These are phyloP conservation scores for Parauchenoglanis punctatus DNA, from an alignment of 2,797 vertebrate species.

Conservation along the genomic window DNA sequence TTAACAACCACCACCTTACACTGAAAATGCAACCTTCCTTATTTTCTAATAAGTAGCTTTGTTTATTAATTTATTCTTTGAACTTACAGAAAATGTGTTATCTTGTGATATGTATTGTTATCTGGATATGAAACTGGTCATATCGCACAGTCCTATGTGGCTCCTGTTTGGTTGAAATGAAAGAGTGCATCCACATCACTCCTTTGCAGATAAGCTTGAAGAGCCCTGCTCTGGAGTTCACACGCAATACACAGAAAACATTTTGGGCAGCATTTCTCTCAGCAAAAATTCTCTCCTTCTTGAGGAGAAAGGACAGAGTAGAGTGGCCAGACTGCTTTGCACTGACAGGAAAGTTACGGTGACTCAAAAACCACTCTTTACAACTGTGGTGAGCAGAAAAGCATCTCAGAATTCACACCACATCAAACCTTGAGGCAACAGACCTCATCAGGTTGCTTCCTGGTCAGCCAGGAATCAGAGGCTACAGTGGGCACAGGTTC, in stretches of 20 bases:
- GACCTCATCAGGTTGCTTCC: not conserved
- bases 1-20: no score
- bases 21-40: no score
- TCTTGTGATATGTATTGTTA: no score
- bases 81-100: no score
- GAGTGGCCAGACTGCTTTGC: not conserved
- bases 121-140: no score
- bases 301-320: not conserved
- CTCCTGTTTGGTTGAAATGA: not conserved
- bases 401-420: not conserved
- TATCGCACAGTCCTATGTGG: no score
- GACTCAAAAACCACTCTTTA: not conserved
- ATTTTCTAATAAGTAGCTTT: no score
- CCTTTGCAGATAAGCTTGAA: not conserved
- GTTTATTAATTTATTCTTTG: no score
- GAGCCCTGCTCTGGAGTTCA: not conserved
- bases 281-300: not conserved
- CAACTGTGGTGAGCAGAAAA: not conserved
- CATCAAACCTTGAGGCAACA: no score
- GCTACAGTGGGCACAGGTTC: not conserved
- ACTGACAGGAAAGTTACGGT: not conserved
- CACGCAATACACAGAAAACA: not conserved
- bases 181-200: not conserved
- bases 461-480: not conserved
- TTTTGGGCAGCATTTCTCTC: not conserved